These are phyloP conservation scores for Myotis yumanensis DNA, from an alignment of 2,113 vertebrate genomes.

Conservation along the genomic window DNA sequence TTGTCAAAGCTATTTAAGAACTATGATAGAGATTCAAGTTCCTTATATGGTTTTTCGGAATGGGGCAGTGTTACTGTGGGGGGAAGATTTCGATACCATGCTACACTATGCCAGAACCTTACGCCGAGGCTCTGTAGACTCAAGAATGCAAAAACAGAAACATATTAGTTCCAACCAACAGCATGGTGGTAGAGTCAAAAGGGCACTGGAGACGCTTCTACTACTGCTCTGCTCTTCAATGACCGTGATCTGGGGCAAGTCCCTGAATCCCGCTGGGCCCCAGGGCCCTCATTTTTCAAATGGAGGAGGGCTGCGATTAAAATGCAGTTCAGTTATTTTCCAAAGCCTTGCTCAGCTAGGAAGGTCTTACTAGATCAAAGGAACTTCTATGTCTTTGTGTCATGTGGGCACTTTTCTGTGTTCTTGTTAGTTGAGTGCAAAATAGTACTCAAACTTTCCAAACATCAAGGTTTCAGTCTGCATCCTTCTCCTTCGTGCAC, in stretches of 20 bases:
- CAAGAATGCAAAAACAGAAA: neutral
- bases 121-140: neutral
- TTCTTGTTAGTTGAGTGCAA: neutral
- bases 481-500: neutral
- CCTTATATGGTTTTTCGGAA: slow-evolving; percentile 37
- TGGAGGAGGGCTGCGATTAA: neutral
- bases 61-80: neutral
- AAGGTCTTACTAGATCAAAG: neutral
- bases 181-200: neutral
- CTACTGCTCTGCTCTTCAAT: neutral
- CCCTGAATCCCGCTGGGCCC: neutral
- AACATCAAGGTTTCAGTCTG: neutral
- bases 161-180: neutral
- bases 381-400: neutral
- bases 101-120: neutral
- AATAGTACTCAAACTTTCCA: neutral
- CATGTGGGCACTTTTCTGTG: neutral
- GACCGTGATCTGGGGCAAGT: neutral
- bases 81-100: neutral
- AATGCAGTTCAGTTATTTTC: neutral
- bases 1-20: slow-evolving; percentile 64
- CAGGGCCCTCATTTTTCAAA: slow-evolving; percentile 25
- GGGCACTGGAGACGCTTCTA: neutral
- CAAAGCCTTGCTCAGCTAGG: neutral
- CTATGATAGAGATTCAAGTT: slow-evolving; percentile 32